Percentiles rank a stretch among this genome's conserved stretches.
phyloP scores from a whole-genome alignment of 2,113 vertebrate species.

The Oostethus manadensis region DNA sequence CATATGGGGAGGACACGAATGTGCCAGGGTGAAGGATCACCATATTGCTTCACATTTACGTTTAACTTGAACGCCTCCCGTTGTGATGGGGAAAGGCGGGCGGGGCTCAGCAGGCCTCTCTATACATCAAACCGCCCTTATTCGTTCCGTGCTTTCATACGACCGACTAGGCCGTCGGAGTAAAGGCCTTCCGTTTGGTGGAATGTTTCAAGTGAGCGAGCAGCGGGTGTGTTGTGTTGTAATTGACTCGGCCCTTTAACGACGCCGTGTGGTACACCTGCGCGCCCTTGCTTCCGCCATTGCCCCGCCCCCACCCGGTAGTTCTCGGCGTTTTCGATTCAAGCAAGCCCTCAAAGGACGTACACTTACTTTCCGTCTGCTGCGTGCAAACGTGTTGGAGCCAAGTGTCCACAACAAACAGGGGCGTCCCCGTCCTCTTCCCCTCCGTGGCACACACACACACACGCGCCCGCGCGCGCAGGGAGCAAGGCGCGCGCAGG shows the following conservation, averaged over 20 bases:
- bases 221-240: conserved; percentile 12
- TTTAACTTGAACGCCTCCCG: conserved; percentile 3
- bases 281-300: neutral
- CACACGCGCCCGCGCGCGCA: conserved; percentile 11
- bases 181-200: neutral
- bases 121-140: neutral
- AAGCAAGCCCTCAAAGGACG: neutral
- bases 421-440: conserved; percentile 49
- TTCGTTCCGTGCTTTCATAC: neutral
- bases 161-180: neutral
- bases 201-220: conserved; percentile 1
- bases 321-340: neutral
- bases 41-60: conserved; percentile 31
- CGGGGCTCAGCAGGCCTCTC: conserved; percentile 16
- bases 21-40: conserved; percentile 31
- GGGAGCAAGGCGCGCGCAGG: conserved; percentile 19
- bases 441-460: conserved; percentile 14
- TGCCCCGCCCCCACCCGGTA: neutral
- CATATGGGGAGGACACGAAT: conserved; percentile 15
- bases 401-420: conserved; percentile 14
- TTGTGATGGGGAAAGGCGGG: conserved; percentile 4
- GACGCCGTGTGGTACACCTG: neutral
- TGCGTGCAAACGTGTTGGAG: conserved; percentile 6
- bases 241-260: conserved; percentile 7
- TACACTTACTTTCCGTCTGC: neutral